A percentile compares a stretch with the other conserved stretches of the same genome.
Evolutionary conservation across 1,140 invertebrate genomes (phyloP).

Genomic region (Bombus soroeensis): DNA sequence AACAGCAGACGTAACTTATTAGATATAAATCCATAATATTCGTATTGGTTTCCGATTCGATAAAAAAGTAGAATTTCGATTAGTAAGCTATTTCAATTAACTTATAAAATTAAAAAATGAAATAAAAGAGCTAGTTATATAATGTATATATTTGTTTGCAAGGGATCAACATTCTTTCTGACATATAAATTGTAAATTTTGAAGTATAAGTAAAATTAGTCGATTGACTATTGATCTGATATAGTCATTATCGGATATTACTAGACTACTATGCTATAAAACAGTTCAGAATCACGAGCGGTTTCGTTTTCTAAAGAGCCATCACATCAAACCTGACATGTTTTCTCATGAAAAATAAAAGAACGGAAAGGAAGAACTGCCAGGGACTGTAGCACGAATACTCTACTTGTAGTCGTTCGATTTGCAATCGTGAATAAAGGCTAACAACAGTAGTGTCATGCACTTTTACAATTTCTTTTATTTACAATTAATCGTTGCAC

Average conservation of each 20-base stretch:
- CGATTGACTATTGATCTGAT: no score
- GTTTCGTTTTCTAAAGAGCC: conserved; percentile 6
- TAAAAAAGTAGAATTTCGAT: not conserved
- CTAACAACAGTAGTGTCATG: conserved; percentile 6
- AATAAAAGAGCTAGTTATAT: not conserved
- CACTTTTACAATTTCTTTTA: conserved; percentile 11
- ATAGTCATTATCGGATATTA: not conserved
- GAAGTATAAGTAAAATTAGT: no score
- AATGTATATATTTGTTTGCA: not conserved
- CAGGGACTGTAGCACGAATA: conserved; percentile 3
- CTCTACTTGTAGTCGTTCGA: not conserved
- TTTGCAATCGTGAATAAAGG: not conserved
- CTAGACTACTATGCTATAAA: conserved; percentile 5
- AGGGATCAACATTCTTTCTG: not conserved
- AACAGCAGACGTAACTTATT: conserved; percentile 34
- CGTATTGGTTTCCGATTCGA: not conserved
- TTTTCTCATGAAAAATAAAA: conserved; percentile 30
- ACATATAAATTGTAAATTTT: not conserved
- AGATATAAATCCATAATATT: conserved; percentile 5
- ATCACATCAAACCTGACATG: conserved; percentile 34
- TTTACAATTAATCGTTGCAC: conserved; percentile 37
- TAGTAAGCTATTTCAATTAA: not conserved
- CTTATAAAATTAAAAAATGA: not conserved
- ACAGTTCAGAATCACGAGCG: not conserved
- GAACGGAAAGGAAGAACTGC: not conserved